Evolutionary conservation across 1,140 invertebrate species (phyloP).

Genomic region (Pectinophora gossypiella): DNA sequence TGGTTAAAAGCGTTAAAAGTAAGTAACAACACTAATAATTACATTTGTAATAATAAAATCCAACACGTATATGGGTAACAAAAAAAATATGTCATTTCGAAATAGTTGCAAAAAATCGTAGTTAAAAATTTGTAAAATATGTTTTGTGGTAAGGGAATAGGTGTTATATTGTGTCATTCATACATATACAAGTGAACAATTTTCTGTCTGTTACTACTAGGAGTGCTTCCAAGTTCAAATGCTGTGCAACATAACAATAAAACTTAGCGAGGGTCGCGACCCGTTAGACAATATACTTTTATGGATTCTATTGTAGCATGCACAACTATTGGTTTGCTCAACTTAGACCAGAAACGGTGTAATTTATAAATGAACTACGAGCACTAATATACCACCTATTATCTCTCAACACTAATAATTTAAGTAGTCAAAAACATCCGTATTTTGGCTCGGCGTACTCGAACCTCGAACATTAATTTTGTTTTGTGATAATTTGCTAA

Average conservation of each 20-base stretch:
- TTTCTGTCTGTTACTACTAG: slow-evolving; percentile 3
- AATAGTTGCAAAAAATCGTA: no score
- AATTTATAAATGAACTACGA: slow-evolving; percentile 1
- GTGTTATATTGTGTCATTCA: slow-evolving; percentile 42
- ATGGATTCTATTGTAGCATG: background rate
- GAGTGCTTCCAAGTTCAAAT: slow-evolving; percentile 37
- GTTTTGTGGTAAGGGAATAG: slow-evolving; percentile 25
- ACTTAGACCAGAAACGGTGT: background rate
- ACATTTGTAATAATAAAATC: no score
- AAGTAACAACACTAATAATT: no score
- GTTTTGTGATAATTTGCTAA: slow-evolving; percentile 22
- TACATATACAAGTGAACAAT: background rate
- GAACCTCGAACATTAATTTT: background rate
- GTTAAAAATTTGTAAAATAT: no score
- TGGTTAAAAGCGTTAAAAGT: no score
- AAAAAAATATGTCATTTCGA: no score
- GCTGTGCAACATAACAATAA: slow-evolving; percentile 28
- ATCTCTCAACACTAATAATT: slow-evolving; percentile 1
- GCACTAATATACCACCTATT: slow-evolving; percentile 32
- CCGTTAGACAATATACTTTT: background rate
- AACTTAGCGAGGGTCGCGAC: slow-evolving; percentile 1
- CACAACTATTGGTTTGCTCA: background rate
- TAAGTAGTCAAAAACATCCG: no score
- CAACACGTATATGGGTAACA: no score
- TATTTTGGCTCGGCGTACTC: no score